Evolutionary conservation across 2,797 vertebrate species (phyloP), one percentile per base, ranked within the genome.

Genomic region (Phoxinus dragarum): DNA sequence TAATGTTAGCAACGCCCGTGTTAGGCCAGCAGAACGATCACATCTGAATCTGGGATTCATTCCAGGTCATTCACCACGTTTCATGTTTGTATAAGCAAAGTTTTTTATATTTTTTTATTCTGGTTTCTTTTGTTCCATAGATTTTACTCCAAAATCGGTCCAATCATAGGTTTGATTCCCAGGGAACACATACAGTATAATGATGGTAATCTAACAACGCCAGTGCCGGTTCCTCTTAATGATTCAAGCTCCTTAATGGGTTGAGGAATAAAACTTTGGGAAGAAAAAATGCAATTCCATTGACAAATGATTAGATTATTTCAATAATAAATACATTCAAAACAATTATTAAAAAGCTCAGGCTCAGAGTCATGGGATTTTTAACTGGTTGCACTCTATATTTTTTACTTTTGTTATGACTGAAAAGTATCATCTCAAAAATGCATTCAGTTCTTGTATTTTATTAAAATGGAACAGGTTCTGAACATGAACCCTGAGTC

Each of bases 41-140:
- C 19, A 54, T 14, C 11, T 76, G 49, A 54, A 75, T 75, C 31
- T 75, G 73, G 31, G 73, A 36, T 75, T 75, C 49, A 36, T 27
- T 27, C 27, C 27, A 27, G 27, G 27, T 27, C 27, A 27, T n/a
- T 76, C 34, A 38, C 11, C 10, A n/a, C 3, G n/a, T 61, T 8
- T n/a, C 23, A 17, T 40, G 74, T 54, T 77, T 16, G 54, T 40
- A 40, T 40, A 9, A 61, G 66, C 47, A 31, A 12, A 31, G 66
- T 64, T 17, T 42, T 61, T 61, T 12, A 11, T 14, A 27, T 77
- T 40, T 54, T 75, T 52, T 75, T 73, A 54, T 9, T 17, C n/a
- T 73, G n/a, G 36, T 38, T 38, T 38, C 36, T 11, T 11, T 23
- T 9, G 2, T 74, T 74, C 16, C 9, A 52, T 16, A 73, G 44